Percentiles rank a stretch among this genome's conserved stretches.
Conservation (phyloP, 2,888 invertebrate genomes). For the Smittia sp. region DNA sequence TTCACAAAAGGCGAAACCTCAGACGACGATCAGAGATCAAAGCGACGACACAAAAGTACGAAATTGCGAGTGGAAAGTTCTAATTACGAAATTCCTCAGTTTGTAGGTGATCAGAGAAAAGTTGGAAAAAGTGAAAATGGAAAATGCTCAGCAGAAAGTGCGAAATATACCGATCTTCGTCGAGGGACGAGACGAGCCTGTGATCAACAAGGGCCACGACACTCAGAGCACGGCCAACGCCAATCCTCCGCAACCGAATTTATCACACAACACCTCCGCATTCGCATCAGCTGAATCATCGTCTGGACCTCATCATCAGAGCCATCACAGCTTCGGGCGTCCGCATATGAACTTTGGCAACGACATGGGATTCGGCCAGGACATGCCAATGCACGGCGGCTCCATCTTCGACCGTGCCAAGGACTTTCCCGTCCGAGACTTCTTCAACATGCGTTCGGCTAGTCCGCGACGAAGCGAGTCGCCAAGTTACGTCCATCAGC, state of each 20-base stretch:
- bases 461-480: slow-evolving; percentile 23
- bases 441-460: slow-evolving; percentile 7
- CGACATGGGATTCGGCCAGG: slow-evolving; percentile 37
- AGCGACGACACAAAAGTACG: background rate
- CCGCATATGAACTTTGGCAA: slow-evolving; percentile 42
- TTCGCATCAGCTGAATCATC: slow-evolving; percentile 31
- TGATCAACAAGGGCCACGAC: slow-evolving; percentile 56
- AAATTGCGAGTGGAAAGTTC: background rate
- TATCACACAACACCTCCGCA: slow-evolving; percentile 16
- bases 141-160: slow-evolving; percentile 55
- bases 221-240: slow-evolving; percentile 45
- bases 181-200: slow-evolving; percentile 73
- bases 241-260: slow-evolving; percentile 51
- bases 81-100: slow-evolving; percentile 7
- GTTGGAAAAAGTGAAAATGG: slow-evolving; percentile 23
- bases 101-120: background rate
- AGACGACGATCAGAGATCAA: background rate
- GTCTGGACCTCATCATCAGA: slow-evolving; percentile 12
- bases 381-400: slow-evolving; percentile 41
- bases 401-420: slow-evolving; percentile 44
- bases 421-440: slow-evolving; percentile 43
- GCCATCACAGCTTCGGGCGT: slow-evolving; percentile 42
- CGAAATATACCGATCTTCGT: slow-evolving; percentile 80
- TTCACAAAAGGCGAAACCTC: background rate
- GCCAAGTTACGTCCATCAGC: background rate